These are phyloP conservation scores for Conops quadrifasciatus DNA, from an alignment of 2,888 invertebrate genomes.

Conservation along the genomic window DNA sequence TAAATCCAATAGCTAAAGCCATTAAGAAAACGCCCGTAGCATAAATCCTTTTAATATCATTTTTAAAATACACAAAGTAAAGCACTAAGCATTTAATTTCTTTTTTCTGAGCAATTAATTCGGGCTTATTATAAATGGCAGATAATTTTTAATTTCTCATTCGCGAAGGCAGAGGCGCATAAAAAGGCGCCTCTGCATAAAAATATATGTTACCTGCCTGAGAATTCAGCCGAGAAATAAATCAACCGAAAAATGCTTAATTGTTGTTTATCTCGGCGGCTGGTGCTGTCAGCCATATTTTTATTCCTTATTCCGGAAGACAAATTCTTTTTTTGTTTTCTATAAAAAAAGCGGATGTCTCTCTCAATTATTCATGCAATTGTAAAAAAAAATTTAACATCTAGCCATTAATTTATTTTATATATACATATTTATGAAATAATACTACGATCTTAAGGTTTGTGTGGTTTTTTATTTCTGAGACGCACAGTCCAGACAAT, in stretches of 20 bases:
- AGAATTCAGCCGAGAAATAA: conserved; percentile 9
- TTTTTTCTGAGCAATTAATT: too few species aligned
- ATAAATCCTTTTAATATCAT: background rate
- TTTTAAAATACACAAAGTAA: background rate
- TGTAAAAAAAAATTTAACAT: too few species aligned
- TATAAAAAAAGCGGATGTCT: too few species aligned
- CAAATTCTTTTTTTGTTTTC: too few species aligned
- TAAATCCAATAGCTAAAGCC: background rate
- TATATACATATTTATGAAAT: too few species aligned
- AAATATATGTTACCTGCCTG: background rate
- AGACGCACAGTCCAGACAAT: too few species aligned
- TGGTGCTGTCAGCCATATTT: conserved; percentile 4
- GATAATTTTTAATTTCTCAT: too few species aligned
- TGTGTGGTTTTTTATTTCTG: too few species aligned
- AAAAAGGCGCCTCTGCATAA: background rate
- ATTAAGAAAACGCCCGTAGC: background rate
- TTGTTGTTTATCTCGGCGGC: conserved; percentile 12
- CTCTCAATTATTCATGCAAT: too few species aligned
- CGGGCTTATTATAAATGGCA: too few species aligned
- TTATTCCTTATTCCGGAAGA: background rate
- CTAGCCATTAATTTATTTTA: too few species aligned
- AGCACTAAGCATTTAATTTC: background rate
- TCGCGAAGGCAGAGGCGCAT: background rate
- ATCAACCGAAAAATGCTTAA: conserved; percentile 3
- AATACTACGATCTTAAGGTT: too few species aligned